These are phyloP conservation scores for Iguana delicatissima DNA, from an alignment of 2,797 vertebrate genomes.

Conservation along the genomic window DNA sequence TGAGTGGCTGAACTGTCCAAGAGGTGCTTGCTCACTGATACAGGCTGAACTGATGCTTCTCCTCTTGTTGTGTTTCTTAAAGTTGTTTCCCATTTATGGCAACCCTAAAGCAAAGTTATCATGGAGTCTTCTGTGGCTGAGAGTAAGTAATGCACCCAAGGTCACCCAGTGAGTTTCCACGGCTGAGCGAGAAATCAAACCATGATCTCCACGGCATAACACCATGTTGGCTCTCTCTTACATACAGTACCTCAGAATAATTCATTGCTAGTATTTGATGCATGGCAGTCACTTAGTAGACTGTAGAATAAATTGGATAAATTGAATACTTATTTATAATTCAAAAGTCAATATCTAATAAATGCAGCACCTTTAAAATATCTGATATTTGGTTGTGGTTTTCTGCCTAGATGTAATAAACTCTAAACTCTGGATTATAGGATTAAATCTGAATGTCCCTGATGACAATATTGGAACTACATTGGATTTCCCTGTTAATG, in stretches of 20 bases:
- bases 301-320: neutral
- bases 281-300: neutral
- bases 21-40: neutral
- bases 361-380: slow-evolving; percentile 14
- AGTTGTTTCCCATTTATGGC: no score
- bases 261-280: neutral
- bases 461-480: neutral
- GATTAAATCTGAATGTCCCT: neutral
- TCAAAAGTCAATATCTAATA: neutral
- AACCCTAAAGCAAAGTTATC: no score
- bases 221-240: no score
- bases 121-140: no score
- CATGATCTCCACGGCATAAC: no score
- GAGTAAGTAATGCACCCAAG: no score
- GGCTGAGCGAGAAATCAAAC: no score
- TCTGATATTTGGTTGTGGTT: neutral
- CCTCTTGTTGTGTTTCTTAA: neutral
- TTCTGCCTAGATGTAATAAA: neutral
- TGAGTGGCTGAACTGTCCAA: neutral
- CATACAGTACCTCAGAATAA: neutral
- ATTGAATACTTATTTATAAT: neutral
- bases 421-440: neutral
- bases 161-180: no score
- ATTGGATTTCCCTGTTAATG: neutral
- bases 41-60: neutral